Percentiles rank a stretch among this genome's conserved stretches.
These are phyloP conservation scores for Keiferia lycopersicella DNA, from an alignment of 2,888 invertebrate species.

Conservation along the genomic window DNA sequence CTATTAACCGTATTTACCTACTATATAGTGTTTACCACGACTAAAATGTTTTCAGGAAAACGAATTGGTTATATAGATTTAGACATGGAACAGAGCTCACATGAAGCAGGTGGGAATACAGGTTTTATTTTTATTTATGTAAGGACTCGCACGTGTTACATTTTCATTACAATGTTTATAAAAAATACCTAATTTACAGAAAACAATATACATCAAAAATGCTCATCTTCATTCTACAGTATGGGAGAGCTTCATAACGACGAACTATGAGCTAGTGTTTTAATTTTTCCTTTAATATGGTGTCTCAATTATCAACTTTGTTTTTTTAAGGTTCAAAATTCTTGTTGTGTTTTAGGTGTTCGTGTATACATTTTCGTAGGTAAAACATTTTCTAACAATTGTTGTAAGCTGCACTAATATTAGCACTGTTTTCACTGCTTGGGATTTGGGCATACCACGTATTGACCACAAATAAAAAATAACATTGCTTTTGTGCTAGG, in stretches of 20 bases:
- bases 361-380: constrained; percentile 70
- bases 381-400: constrained; percentile 41
- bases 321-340: neutral
- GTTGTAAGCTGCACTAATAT: constrained; percentile 1
- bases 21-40: neutral
- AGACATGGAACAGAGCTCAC: constrained; percentile 50
- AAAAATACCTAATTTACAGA: neutral
- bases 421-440: constrained; percentile 2
- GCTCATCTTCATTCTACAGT: too few relatives aligned
- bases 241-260: neutral
- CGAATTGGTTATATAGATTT: constrained; percentile 45
- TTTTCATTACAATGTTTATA: neutral
- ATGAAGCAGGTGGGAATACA: constrained; percentile 41
- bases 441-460: neutral
- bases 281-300: neutral
- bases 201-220: neutral
- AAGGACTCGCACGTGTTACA: neutral
- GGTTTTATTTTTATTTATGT: constrained; percentile 16
- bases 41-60: constrained; percentile 46
- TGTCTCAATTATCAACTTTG: too few relatives aligned
- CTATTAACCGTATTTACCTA: neutral
- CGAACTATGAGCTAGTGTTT: neutral
- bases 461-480: neutral
- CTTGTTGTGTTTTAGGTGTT: constrained; percentile 59
- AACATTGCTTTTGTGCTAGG: too few relatives aligned